phyloP scores from a whole-genome alignment of 2,113 vertebrate genomes.

The Nothocercus nigrocapillus region DNA sequence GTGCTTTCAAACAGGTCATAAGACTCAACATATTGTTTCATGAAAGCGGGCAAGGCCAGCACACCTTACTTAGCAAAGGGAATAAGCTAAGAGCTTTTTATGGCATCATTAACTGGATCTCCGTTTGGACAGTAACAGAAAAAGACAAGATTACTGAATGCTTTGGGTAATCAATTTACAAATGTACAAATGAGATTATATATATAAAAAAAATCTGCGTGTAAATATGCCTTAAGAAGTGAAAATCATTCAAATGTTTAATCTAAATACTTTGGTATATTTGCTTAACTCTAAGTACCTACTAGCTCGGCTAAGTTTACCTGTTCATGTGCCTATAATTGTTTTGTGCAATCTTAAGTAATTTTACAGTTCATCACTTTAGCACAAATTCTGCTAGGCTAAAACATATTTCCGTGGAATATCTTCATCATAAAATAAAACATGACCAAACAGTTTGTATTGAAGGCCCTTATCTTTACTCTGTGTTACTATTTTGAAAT shows the following conservation, averaged over 20 bases:
- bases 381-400: background rate
- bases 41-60: background rate
- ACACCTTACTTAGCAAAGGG: background rate
- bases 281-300: background rate
- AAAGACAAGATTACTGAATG: background rate
- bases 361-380: background rate
- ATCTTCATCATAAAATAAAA: background rate
- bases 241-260: background rate
- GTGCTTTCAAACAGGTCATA: background rate
- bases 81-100: background rate
- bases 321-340: background rate
- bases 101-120: background rate
- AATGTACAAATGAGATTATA: too few relatives aligned
- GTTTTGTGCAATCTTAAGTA: background rate
- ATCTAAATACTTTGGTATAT: too few relatives aligned
- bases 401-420: background rate
- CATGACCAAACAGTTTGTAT: background rate
- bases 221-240: background rate
- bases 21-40: background rate
- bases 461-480: background rate
- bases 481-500: background rate
- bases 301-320: background rate
- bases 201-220: background rate
- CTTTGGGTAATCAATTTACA: background rate
- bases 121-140: background rate